These are phyloP conservation scores for Temnothorax ravouxi DNA, from an alignment of 2,888 invertebrate species.

Conservation along the genomic window DNA sequence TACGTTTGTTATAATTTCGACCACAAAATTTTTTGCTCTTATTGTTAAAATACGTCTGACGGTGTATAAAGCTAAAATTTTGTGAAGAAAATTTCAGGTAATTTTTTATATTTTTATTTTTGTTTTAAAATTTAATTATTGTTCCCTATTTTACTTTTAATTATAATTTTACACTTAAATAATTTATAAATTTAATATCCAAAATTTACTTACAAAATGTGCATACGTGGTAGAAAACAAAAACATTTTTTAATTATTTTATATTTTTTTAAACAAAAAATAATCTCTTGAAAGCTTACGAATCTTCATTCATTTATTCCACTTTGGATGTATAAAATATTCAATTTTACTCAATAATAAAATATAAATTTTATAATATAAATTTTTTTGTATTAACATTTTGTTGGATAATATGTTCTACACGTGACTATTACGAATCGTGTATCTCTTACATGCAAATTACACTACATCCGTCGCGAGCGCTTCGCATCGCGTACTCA, in stretches of 20 bases:
- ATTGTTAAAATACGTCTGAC: not conserved
- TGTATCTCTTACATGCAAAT: conserved; percentile 29
- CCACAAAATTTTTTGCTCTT: not conserved
- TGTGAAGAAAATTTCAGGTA: not conserved
- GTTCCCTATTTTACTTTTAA: not conserved
- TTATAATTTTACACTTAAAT: not conserved
- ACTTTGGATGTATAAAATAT: not conserved
- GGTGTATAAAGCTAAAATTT: not conserved
- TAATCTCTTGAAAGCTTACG: not conserved
- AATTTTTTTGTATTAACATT: not conserved
- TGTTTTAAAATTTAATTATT: not conserved
- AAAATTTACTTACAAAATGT: not conserved
- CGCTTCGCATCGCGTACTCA: conserved; percentile 29
- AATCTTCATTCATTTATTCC: not conserved
- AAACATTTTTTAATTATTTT: not conserved
- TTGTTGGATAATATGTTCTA: not conserved
- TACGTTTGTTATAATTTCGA: not conserved
- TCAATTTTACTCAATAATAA: not conserved
- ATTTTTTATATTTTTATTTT: not conserved
- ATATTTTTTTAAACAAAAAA: not conserved
- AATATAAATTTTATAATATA: not conserved
- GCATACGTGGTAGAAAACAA: not conserved
- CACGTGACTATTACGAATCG: not conserved
- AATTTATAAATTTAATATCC: not conserved
- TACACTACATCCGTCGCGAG: conserved; percentile 10